Percentiles rank a stretch among this genome's conserved stretches.
Conservation (phyloP, 2,113 vertebrate genomes). For the Planiliza haematocheilus region DNA sequence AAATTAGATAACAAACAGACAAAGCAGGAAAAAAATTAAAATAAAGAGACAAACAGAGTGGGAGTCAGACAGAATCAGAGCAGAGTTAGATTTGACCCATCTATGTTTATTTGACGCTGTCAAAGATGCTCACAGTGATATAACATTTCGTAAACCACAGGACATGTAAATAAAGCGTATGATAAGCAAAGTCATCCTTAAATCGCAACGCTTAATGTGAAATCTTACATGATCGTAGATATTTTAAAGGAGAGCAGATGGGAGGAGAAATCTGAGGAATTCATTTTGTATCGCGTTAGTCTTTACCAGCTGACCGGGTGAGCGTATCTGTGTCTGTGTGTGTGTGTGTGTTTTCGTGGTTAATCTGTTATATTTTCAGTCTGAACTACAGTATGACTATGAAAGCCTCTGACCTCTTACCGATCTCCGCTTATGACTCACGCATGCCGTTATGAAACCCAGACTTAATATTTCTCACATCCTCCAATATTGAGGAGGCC, state of each 20-base stretch:
- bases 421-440: constrained; percentile 79
- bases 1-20: background rate
- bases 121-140: background rate
- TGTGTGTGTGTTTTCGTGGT: constrained; percentile 49
- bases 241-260: background rate
- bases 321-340: background rate
- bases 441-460: constrained; percentile 57
- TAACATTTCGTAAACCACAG: background rate
- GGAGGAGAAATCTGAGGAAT: too few species aligned
- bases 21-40: too few species aligned
- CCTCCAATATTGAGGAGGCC: constrained; percentile 57
- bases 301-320: constrained; percentile 12
- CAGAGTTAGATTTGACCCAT: constrained; percentile 7
- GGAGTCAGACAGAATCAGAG: too few species aligned
- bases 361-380: constrained; percentile 59
- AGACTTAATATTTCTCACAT: constrained; percentile 75
- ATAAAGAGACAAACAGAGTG: background rate
- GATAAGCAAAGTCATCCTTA: background rate
- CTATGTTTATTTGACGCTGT: constrained; percentile 27
- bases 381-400: constrained; percentile 48
- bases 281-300: background rate
- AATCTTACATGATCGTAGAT: background rate
- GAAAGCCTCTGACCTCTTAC: constrained; percentile 66
- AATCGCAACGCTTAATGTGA: background rate
- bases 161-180: background rate